A percentile compares a stretch with the other conserved stretches of the same genome.
These are phyloP conservation scores for Aphidoletes aphidimyza DNA, from an alignment of 2,888 invertebrate genomes.

Conservation along the genomic window DNA sequence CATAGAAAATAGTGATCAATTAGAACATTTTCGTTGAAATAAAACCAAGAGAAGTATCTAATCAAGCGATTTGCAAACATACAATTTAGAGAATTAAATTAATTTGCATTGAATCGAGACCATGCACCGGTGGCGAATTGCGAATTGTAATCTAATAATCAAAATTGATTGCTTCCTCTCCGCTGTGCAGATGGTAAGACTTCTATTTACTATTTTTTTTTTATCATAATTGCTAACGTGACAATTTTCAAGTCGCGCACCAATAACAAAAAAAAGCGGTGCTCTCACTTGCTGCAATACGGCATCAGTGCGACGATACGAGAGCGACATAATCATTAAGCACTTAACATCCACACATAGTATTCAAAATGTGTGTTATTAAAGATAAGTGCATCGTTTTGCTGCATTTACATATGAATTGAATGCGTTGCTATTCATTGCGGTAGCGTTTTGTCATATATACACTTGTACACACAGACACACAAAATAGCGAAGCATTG, in stretches of 20 bases:
- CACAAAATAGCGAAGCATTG: no score
- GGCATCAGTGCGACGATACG: not conserved
- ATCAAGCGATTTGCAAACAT: slow-evolving; percentile 26
- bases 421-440: not conserved
- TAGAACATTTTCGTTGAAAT: not conserved
- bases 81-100: slow-evolving; percentile 44
- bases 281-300: not conserved
- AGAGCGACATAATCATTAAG: not conserved
- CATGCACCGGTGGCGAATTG: not conserved
- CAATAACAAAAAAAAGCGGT: not conserved
- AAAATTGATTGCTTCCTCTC: slow-evolving; percentile 44
- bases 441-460: not conserved
- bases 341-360: slow-evolving; percentile 27
- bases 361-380: slow-evolving; percentile 42
- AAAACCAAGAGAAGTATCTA: slow-evolving; percentile 18
- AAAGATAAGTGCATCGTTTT: slow-evolving; percentile 51
- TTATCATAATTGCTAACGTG: slow-evolving; percentile 24
- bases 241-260: slow-evolving; percentile 23
- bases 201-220: not conserved
- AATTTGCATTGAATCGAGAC: slow-evolving; percentile 10
- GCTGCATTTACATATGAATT: slow-evolving; percentile 40
- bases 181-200: not conserved
- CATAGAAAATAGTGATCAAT: no score
- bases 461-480: not conserved
- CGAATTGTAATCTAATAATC: slow-evolving; percentile 18